phyloP scores from a whole-genome alignment of 2,888 invertebrate species.

The Chrysolina oricalcia region DNA sequence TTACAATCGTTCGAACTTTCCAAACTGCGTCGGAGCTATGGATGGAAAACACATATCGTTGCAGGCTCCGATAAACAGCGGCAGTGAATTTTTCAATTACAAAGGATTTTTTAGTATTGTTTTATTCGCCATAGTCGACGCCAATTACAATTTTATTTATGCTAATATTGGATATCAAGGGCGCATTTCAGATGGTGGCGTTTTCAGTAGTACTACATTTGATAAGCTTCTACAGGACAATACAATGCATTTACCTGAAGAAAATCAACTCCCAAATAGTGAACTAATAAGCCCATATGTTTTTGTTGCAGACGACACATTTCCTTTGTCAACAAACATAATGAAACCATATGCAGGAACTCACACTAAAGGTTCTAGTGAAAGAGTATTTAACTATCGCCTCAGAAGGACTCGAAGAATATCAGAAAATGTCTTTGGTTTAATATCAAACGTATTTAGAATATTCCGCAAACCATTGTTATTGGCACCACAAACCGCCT shows the following conservation, averaged over 20 bases:
- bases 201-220: slow-evolving; percentile 13
- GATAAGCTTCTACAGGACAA: too few species aligned
- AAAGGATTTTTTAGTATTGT: slow-evolving; percentile 62
- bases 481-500: slow-evolving; percentile 33
- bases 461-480: slow-evolving; percentile 41
- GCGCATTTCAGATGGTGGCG: slow-evolving; percentile 10
- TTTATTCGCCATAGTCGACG: slow-evolving; percentile 62
- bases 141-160: neutral
- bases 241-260: slow-evolving; percentile 15
- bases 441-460: slow-evolving; percentile 41
- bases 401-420: slow-evolving; percentile 41
- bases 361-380: slow-evolving; percentile 40
- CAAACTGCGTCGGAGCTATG: slow-evolving; percentile 54
- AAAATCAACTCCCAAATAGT: slow-evolving; percentile 10
- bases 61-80: slow-evolving; percentile 58
- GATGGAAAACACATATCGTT: slow-evolving; percentile 65
- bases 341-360: slow-evolving; percentile 56
- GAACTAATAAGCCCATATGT: slow-evolving; percentile 32
- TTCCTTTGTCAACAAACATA: slow-evolving; percentile 47
- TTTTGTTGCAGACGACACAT: slow-evolving; percentile 43
- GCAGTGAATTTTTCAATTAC: slow-evolving; percentile 62
- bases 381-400: too few species aligned
- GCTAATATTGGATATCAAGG: slow-evolving; percentile 9
- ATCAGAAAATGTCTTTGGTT: slow-evolving; percentile 46
- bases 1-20: slow-evolving; percentile 36